Base-by-base conservation (phyloP, 2,888 invertebrate genomes). In the Perdita meconis region DNA sequence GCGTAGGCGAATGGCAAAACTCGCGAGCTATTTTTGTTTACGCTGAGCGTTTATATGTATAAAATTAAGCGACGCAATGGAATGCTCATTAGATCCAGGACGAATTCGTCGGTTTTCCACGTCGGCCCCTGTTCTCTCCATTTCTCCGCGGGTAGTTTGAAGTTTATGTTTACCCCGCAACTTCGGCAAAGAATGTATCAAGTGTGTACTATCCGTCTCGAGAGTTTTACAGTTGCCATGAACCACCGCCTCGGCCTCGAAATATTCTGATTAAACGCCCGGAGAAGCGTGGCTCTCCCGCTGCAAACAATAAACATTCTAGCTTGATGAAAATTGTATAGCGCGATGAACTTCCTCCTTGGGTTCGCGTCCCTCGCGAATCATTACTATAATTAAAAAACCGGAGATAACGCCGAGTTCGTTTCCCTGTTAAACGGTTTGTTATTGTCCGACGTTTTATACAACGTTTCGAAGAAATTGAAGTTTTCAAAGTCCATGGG, bases 161-260 rank as follows among this genome's bases (percentile, higher is more conserved):
- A 84, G 78, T 82, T 82, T 84, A 81, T 81, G 83, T 84, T 84
- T 84, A 83, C 78, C 69, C 59, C 77, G 19, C 47, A 85, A 84
- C 78, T 84, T 84, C 57, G 59, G 76, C 71, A 78, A 84, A 84
- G 84, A 84, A 84, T 85, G 80, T 77, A 84, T 84, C 72, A 84
- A 84, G 84, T 84, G 84, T 84, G 82, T 84, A 82, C 82, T 71
- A 84, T 80, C 72, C 84, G 82, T 84, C 83, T 84, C 77, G 74
- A 77, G 84, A 84, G 84, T 84, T 80, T 84, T 82, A 82, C 80
- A 75, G 83, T 81, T 78, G 53, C 78, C 77, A 72, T 72, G 74
- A 74, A 72, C 76, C 74, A 77, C 78, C 63, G 53, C 65, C 64
- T 40, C 42, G 38, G 51, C 65, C 73, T 73, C 71, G 76, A 82